Evolutionary conservation across 2,797 vertebrate species (phyloP).

Genomic region (Argya squamiceps): DNA sequence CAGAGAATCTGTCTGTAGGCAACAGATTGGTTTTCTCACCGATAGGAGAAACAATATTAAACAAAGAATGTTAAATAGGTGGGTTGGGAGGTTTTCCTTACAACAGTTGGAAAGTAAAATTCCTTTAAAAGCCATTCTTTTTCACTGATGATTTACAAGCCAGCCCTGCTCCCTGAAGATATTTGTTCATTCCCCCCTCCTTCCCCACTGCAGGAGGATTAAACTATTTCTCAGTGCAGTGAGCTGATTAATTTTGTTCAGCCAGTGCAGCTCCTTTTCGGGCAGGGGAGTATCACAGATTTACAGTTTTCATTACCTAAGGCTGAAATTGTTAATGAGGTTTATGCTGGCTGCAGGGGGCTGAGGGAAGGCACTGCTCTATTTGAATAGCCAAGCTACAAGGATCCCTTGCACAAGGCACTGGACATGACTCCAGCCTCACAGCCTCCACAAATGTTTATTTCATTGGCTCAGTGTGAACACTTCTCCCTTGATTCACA

Average conservation of each 20-base stretch:
- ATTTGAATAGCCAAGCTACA: neutral
- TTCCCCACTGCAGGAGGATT: constrained; percentile 29
- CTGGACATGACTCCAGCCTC: neutral
- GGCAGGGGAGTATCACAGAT: constrained; percentile 19
- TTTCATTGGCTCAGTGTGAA: neutral
- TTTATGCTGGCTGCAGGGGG: neutral
- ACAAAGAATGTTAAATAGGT: neutral
- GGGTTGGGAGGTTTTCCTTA: neutral
- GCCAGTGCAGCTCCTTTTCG: neutral
- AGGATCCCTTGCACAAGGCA: neutral
- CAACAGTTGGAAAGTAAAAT: neutral
- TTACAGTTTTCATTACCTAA: constrained; percentile 58
- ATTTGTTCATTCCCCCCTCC: neutral
- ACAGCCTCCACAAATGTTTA: neutral
- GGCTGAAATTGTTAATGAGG: constrained; percentile 50
- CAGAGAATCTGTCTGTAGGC: neutral
- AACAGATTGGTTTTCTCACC: neutral
- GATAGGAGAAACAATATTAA: neutral
- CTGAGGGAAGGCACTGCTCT: neutral
- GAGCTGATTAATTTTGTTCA: constrained; percentile 42
- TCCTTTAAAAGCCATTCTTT: neutral
- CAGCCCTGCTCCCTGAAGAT: neutral
- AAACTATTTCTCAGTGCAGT: constrained; percentile 63
- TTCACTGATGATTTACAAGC: neutral
- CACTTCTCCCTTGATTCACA: neutral